These are phyloP conservation scores for Musca vetustissima DNA, from an alignment of 1,140 invertebrate genomes.

Conservation along the genomic window DNA sequence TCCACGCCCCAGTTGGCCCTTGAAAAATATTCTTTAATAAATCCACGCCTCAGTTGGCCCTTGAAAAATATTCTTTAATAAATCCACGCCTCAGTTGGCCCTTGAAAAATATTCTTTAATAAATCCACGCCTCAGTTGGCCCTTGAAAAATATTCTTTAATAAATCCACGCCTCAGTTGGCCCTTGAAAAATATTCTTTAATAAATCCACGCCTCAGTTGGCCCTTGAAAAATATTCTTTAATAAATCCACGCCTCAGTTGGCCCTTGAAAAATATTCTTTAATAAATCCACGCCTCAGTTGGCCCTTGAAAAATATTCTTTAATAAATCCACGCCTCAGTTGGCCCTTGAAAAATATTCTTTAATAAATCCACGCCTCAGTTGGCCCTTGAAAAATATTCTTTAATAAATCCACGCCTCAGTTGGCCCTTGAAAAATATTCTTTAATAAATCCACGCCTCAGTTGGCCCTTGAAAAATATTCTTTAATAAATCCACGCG, in stretches of 20 bases:
- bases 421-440: neutral
- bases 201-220: neutral
- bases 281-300: neutral
- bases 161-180: neutral
- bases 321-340: neutral
- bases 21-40: neutral
- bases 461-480: neutral
- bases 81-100: neutral
- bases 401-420: neutral
- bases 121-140: neutral
- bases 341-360: neutral
- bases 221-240: neutral
- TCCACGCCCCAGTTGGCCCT: neutral
- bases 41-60: neutral
- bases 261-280: neutral
- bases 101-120: neutral
- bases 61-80: neutral
- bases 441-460: neutral
- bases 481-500: neutral
- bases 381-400: neutral
- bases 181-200: neutral
- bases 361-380: neutral
- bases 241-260: neutral
- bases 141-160: neutral
- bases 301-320: neutral